A percentile compares a stretch with the other conserved stretches of the same genome.
Conservation (phyloP, 2,888 invertebrate species). For the Caenorhabditis plicata region DNA sequence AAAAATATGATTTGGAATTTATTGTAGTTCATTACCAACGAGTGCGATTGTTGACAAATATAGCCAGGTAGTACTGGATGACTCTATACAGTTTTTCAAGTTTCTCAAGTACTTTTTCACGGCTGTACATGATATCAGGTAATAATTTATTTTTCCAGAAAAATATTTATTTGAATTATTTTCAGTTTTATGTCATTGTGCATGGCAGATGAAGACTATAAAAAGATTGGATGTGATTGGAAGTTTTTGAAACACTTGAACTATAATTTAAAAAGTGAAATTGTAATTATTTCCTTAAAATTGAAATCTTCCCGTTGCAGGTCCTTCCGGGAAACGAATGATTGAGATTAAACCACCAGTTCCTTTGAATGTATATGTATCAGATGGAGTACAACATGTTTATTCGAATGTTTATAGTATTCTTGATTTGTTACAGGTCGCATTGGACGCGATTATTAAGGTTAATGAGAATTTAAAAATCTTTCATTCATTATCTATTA, state of each 20-base stretch:
- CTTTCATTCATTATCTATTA: background rate
- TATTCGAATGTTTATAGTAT: conserved; percentile 26
- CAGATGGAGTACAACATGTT: conserved; percentile 8
- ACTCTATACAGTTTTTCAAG: conserved; percentile 20
- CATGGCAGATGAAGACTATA: background rate
- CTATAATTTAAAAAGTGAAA: conserved; percentile 20
- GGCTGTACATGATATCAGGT: conserved; percentile 12
- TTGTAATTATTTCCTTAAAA: too few relatives aligned
- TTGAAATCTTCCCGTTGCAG: background rate
- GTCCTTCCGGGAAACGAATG: conserved; percentile 10
- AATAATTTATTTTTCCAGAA: background rate
- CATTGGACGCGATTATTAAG: conserved; percentile 20
- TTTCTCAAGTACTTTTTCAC: conserved; percentile 31
- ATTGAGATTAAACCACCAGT: conserved; percentile 13
- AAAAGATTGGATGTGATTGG: conserved; percentile 9
- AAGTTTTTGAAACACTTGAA: conserved; percentile 16
- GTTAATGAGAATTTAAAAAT: too few relatives aligned
- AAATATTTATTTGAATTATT: background rate
- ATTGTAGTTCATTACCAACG: conserved; percentile 7
- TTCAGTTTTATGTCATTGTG: background rate
- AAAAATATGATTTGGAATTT: background rate
- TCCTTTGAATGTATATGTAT: conserved; percentile 21
- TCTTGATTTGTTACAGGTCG: conserved; percentile 17
- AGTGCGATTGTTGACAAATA: conserved; percentile 21
- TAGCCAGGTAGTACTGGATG: conserved; percentile 10